Percentiles rank a stretch among this genome's conserved stretches.
These are phyloP conservation scores for Stenichneumon culpator DNA, from an alignment of 2,888 invertebrate species.

Conservation along the genomic window DNA sequence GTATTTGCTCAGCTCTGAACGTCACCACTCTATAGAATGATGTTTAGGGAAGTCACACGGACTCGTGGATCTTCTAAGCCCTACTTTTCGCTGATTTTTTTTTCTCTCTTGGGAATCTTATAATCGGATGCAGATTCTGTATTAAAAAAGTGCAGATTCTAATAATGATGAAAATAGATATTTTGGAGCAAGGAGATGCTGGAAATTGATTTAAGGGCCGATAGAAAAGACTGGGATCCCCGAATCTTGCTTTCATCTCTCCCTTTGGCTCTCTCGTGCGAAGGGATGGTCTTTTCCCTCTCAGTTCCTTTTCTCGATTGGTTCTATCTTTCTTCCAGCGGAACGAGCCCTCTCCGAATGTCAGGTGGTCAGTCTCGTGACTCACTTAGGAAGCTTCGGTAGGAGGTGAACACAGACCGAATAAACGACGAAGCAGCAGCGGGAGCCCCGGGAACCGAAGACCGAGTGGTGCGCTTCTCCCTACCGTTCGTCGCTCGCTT, in stretches of 20 bases:
- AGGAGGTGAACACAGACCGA: constrained; percentile 71
- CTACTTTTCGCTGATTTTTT: no score
- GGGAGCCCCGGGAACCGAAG: constrained; percentile 73
- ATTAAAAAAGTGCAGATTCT: no score
- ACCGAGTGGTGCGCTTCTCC: constrained; percentile 78
- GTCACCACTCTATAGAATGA: no score
- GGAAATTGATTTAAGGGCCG: neutral
- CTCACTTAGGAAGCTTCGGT: constrained; percentile 79
- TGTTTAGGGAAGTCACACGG: no score
- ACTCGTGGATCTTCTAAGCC: no score
- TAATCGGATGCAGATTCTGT: no score
- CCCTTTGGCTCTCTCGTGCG: constrained; percentile 8
- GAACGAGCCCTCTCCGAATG: constrained; percentile 69
- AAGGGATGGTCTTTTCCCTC: constrained; percentile 27
- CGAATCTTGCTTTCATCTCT: neutral
- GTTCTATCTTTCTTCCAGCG: constrained; percentile 36
- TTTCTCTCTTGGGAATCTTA: no score
- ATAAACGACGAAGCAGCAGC: constrained; percentile 47
- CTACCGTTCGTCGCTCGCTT: constrained; percentile 70
- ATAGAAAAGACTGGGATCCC: neutral
- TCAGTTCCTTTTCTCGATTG: constrained; percentile 16
- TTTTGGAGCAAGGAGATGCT: constrained; percentile 3
- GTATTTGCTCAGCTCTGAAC: no score
- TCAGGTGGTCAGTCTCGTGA: constrained; percentile 80
- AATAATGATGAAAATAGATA: no score